A percentile compares a stretch with the other conserved stretches of the same genome.
These are phyloP conservation scores for Calliphora vicina DNA, from an alignment of 1,140 invertebrate genomes.

Conservation along the genomic window DNA sequence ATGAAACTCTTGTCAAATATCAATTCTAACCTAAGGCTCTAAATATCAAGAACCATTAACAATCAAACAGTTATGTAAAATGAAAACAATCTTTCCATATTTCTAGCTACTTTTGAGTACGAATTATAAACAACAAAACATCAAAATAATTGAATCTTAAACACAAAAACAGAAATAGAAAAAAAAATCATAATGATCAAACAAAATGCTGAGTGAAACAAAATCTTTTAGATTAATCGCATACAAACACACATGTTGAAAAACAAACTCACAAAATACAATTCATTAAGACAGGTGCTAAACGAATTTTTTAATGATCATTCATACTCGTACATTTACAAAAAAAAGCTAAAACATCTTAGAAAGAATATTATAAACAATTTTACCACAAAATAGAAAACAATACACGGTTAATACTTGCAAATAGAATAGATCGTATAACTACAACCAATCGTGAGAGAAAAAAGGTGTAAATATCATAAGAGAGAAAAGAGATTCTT, in stretches of 20 bases:
- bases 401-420: neutral
- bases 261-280: neutral
- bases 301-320: neutral
- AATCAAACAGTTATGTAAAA: neutral
- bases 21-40: neutral
- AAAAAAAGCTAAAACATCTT: neutral
- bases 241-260: neutral
- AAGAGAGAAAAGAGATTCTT: neutral
- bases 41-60: neutral
- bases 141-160: neutral
- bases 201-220: neutral
- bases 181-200: neutral
- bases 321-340: too few species aligned
- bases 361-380: neutral
- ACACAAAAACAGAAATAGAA: too few species aligned
- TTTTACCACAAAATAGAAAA: neutral
- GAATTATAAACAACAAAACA: neutral
- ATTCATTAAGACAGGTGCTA: slow-evolving; percentile 18
- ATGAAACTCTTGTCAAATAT: too few species aligned
- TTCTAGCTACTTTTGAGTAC: too few species aligned
- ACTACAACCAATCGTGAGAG: neutral
- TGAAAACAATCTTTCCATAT: neutral
- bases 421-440: neutral
- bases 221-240: neutral
- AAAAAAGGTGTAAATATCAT: neutral